Percentiles rank a stretch among this genome's conserved stretches.
These are phyloP conservation scores for Colaptes auratus DNA, from an alignment of 2,113 vertebrate species.

Conservation along the genomic window DNA sequence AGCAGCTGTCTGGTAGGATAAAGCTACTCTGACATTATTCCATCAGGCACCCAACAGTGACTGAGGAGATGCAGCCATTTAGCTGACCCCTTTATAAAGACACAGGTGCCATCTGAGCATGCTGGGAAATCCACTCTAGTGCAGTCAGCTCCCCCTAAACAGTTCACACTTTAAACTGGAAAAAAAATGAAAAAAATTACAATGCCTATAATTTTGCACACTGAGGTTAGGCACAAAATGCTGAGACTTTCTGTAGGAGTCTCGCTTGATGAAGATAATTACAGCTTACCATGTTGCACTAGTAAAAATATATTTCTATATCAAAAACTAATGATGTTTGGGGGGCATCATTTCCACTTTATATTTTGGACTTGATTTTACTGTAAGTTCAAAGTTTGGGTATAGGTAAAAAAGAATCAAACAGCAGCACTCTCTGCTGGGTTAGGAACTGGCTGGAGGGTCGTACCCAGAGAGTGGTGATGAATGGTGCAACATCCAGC, in stretches of 20 bases:
- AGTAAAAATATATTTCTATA: neutral
- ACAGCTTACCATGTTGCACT: neutral
- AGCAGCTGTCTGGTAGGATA: constrained; percentile 51
- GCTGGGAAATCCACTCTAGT: constrained; percentile 32
- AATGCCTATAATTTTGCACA: neutral
- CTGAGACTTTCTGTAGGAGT: neutral
- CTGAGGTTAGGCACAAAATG: neutral
- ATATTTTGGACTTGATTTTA: neutral
- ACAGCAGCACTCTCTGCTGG: neutral
- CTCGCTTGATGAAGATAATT: neutral
- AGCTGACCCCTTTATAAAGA: constrained; percentile 25
- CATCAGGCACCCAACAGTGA: constrained; percentile 41
- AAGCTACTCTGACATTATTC: constrained; percentile 49
- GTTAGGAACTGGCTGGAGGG: too few relatives aligned
- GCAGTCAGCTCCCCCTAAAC: neutral
- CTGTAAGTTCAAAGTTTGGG: neutral
- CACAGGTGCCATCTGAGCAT: constrained; percentile 11
- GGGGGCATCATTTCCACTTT: neutral
- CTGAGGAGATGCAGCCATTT: constrained; percentile 19
- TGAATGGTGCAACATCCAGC: too few relatives aligned
- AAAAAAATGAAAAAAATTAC: neutral
- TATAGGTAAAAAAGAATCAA: neutral
- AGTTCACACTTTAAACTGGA: neutral
- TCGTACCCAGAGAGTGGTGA: too few relatives aligned
- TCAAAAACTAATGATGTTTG: neutral